Conservation (phyloP, 2,797 vertebrate genomes). For the Champsocephalus gunnari region DNA sequence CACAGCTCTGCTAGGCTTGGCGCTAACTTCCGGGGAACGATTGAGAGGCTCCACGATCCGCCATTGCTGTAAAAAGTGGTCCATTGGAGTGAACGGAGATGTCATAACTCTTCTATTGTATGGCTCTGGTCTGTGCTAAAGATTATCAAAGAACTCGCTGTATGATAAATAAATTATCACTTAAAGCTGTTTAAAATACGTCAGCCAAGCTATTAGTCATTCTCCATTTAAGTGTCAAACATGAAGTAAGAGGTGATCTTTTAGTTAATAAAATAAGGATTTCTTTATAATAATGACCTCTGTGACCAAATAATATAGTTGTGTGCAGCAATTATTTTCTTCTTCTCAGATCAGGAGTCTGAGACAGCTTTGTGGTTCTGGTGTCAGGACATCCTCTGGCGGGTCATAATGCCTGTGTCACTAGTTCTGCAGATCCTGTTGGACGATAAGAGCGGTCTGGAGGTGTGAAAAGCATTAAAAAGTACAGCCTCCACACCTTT, state of each 20-base stretch:
- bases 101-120: too few species aligned
- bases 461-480: constrained; percentile 34
- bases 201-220: constrained; percentile 9
- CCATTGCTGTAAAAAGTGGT: too few species aligned
- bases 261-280: not conserved
- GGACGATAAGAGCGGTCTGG: constrained; percentile 36
- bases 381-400: constrained; percentile 60
- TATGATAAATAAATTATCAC: not conserved
- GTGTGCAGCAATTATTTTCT: not conserved
- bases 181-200: not conserved
- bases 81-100: too few species aligned
- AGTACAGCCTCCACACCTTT: constrained; percentile 25
- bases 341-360: not conserved
- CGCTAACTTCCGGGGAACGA: too few species aligned
- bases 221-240: not conserved
- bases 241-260: not conserved
- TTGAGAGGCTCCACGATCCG: too few species aligned
- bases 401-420: constrained; percentile 33
- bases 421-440: constrained; percentile 47
- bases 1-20: too few species aligned
- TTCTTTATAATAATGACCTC: not conserved
- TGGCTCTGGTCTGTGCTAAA: not conserved
- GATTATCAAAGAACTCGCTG: not conserved
- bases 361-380: constrained; percentile 24
- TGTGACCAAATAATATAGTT: not conserved